Conservation (phyloP, 2,797 vertebrate species). For the Catostomus latipinnis region DNA sequence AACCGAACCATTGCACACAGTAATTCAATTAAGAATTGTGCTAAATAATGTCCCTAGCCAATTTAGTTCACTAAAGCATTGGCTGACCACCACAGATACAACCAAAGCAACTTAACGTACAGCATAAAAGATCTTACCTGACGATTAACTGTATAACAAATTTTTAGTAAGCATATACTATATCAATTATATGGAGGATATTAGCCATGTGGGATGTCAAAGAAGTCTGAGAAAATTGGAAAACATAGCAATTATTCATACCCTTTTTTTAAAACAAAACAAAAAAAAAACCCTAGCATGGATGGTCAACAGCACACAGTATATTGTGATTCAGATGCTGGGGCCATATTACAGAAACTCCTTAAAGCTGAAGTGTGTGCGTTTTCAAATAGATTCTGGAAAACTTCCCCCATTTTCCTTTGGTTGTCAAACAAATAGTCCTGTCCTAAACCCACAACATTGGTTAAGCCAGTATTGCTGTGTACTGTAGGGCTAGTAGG, state of each 20-base stretch:
- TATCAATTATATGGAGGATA: not conserved
- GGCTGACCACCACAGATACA: constrained; percentile 13
- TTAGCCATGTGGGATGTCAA: not conserved
- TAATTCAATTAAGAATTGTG: constrained; percentile 63
- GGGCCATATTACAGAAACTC: no score
- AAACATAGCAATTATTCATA: not conserved
- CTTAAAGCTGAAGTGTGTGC: no score
- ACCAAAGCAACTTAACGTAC: constrained; percentile 11
- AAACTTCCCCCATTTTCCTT: no score
- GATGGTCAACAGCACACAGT: not conserved
- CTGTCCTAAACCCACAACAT: no score
- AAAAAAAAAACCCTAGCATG: not conserved
- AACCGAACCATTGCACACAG: constrained; percentile 66
- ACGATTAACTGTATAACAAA: not conserved
- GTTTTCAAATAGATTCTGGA: no score
- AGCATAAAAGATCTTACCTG: constrained; percentile 7
- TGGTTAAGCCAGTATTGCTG: no score
- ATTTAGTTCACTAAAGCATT: constrained; percentile 27
- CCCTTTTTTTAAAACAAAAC: not conserved
- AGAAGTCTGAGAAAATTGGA: not conserved
- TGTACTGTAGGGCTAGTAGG: no score
- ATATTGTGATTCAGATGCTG: not conserved
- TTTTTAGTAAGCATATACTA: constrained; percentile 5
- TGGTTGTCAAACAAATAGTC: no score
- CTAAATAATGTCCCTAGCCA: constrained; percentile 50